Conservation (phyloP, 2,797 vertebrate genomes). For the Coluber constrictor region DNA sequence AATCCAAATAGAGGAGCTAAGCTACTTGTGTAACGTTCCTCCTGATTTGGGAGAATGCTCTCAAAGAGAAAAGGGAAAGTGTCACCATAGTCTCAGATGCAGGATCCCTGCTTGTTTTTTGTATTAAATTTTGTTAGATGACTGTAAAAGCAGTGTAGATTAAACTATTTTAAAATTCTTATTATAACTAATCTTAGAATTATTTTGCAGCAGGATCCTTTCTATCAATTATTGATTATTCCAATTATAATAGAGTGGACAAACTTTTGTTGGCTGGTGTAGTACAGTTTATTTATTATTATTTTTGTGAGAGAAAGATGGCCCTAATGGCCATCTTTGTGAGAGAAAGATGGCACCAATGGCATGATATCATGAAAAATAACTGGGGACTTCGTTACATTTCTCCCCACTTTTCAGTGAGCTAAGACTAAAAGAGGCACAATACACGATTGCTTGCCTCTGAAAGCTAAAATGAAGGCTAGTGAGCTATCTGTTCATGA, state of each 20-base stretch:
- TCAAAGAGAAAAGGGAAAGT: slow-evolving; percentile 33
- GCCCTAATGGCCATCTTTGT: too few species aligned
- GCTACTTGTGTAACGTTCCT: slow-evolving; percentile 23
- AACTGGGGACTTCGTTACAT: background rate
- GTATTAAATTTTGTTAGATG: slow-evolving; percentile 7
- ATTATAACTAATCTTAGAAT: slow-evolving; percentile 22
- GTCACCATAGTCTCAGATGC: slow-evolving; percentile 36
- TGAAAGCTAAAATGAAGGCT: background rate
- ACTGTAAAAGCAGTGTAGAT: slow-evolving; percentile 23
- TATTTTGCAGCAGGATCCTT: slow-evolving; percentile 34
- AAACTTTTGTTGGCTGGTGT: background rate
- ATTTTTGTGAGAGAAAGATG: background rate
- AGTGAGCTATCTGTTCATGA: background rate
- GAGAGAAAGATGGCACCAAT: background rate
- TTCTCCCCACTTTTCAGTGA: background rate
- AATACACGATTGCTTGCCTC: background rate
- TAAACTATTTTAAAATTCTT: slow-evolving; percentile 24
- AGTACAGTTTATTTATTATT: background rate
- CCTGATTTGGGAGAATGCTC: slow-evolving; percentile 1
- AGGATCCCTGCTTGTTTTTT: slow-evolving; percentile 17
- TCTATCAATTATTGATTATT: slow-evolving; percentile 34
- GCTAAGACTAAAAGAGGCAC: background rate
- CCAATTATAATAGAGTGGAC: slow-evolving; percentile 9
- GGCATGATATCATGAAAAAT: background rate
- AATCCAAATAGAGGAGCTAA: slow-evolving; percentile 28